phyloP scores from a whole-genome alignment of 2,797 vertebrate species.

The Carduelis carduelis region DNA sequence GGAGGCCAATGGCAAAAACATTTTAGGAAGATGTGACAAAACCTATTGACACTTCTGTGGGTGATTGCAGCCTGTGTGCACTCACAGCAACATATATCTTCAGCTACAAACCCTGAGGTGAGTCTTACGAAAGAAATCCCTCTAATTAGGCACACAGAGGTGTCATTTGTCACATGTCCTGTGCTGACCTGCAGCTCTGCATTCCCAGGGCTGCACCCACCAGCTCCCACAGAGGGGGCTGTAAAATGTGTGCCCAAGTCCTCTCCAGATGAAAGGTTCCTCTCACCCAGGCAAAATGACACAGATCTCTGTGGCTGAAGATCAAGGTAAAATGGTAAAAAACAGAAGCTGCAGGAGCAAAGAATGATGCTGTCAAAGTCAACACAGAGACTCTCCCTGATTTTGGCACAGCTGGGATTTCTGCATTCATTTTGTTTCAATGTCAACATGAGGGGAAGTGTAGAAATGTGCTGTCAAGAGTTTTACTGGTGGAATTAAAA shows the following conservation, averaged over 20 bases:
- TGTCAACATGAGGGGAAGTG: neutral
- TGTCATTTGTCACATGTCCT: neutral
- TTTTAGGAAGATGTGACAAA: neutral
- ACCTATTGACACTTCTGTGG: neutral
- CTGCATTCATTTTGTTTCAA: neutral
- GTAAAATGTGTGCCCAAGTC: fast-evolving
- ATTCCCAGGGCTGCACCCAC: neutral
- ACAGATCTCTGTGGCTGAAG: neutral
- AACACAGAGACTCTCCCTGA: neutral
- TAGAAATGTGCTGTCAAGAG: neutral
- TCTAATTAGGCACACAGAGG: neutral
- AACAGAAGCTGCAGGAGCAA: neutral
- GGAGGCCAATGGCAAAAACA: neutral
- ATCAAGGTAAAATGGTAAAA: neutral
- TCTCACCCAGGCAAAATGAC: neutral
- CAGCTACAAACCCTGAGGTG: neutral
- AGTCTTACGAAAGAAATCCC: neutral
- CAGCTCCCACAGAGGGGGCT: neutral
- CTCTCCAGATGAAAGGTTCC: neutral
- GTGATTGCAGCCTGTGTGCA: neutral
- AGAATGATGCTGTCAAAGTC: neutral
- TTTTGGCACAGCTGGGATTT: neutral
- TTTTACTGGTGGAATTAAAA: neutral
- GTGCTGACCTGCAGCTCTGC: neutral
- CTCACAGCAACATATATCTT: neutral